phyloP scores from a whole-genome alignment of 1,140 invertebrate genomes.

The Drosophila bifasciata region DNA sequence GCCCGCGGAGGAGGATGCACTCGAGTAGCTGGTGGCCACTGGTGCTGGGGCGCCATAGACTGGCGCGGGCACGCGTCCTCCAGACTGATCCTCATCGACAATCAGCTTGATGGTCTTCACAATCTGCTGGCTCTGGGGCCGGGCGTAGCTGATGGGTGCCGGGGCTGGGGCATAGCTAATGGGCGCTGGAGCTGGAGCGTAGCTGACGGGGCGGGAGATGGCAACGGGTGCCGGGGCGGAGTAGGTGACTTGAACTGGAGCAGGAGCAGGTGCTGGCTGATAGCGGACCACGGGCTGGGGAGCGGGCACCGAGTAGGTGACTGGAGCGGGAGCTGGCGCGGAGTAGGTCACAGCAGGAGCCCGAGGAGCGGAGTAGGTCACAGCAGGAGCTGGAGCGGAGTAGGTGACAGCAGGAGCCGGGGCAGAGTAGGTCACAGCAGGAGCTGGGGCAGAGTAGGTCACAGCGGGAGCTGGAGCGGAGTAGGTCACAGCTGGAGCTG shows the following conservation, averaged over 20 bases:
- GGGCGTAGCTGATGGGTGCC: constrained; percentile 20
- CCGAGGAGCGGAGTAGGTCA: constrained; percentile 29
- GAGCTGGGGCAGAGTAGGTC: constrained; percentile 32
- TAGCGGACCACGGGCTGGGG: constrained; percentile 29
- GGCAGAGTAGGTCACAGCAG: constrained; percentile 35
- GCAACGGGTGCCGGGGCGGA: constrained; percentile 18
- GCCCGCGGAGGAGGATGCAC: constrained; percentile 34
- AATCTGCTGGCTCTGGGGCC: constrained; percentile 52
- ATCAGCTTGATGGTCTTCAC: constrained; percentile 78
- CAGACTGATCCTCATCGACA: constrained; percentile 57
- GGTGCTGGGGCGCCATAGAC: constrained; percentile 66
- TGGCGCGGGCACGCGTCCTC: constrained; percentile 44
- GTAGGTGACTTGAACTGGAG: constrained; percentile 24
- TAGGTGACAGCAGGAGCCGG: constrained; percentile 47
- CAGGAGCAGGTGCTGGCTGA: constrained; percentile 27
- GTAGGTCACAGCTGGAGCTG: constrained; percentile 33
- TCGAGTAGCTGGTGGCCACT: constrained; percentile 36
- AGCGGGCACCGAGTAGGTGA: constrained; percentile 25
- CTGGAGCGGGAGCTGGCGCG: constrained; percentile 28
- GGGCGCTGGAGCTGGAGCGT: constrained; percentile 22
- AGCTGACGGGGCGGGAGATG: constrained; percentile 23
- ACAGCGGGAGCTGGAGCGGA: constrained; percentile 28
- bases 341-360: constrained; percentile 44
- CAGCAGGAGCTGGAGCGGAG: constrained; percentile 29
- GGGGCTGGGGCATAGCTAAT: constrained; percentile 20